phyloP scores from a whole-genome alignment of 2,888 invertebrate species.

The Athalia cordata region DNA sequence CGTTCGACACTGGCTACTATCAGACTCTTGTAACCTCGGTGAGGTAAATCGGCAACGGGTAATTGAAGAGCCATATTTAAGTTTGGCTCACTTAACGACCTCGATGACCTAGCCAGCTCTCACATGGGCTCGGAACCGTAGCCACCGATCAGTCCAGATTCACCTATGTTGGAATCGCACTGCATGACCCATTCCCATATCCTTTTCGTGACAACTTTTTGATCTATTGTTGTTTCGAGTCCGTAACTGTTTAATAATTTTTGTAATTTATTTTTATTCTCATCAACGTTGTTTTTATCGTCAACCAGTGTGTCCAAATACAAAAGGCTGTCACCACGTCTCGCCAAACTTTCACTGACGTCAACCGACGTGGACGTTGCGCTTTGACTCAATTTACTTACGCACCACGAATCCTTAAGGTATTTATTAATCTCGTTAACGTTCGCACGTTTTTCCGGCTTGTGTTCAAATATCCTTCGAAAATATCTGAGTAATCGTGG shows the following conservation, averaged over 20 bases:
- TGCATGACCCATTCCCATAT: slow-evolving; percentile 82
- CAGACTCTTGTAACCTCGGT: slow-evolving; percentile 9
- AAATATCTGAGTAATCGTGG: slow-evolving; percentile 82
- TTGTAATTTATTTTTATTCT: slow-evolving; percentile 76
- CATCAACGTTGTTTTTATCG: slow-evolving; percentile 75
- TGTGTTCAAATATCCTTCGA: slow-evolving; percentile 82
- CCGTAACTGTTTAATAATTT: slow-evolving; percentile 78
- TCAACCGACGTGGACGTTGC: slow-evolving; percentile 75
- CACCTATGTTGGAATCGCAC: slow-evolving; percentile 73
- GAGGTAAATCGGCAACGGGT: slow-evolving; percentile 5
- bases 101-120: slow-evolving; percentile 60
- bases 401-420: slow-evolving; percentile 78
- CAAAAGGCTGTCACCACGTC: slow-evolving; percentile 74
- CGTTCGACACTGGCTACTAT: slow-evolving; percentile 2
- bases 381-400: slow-evolving; percentile 74
- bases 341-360: slow-evolving; percentile 64
- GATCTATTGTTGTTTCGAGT: slow-evolving; percentile 80
- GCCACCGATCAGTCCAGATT: slow-evolving; percentile 59
- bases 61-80: slow-evolving; percentile 10
- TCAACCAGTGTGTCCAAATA: slow-evolving; percentile 74
- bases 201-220: slow-evolving; percentile 77
- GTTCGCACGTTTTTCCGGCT: slow-evolving; percentile 79
- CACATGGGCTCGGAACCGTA: slow-evolving; percentile 64
- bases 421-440: slow-evolving; percentile 78
- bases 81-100: slow-evolving; percentile 63